These are phyloP conservation scores for Ptychodera flava DNA, from an alignment of 35 echinoderm and acorn worm genomes.

Conservation along the genomic window DNA sequence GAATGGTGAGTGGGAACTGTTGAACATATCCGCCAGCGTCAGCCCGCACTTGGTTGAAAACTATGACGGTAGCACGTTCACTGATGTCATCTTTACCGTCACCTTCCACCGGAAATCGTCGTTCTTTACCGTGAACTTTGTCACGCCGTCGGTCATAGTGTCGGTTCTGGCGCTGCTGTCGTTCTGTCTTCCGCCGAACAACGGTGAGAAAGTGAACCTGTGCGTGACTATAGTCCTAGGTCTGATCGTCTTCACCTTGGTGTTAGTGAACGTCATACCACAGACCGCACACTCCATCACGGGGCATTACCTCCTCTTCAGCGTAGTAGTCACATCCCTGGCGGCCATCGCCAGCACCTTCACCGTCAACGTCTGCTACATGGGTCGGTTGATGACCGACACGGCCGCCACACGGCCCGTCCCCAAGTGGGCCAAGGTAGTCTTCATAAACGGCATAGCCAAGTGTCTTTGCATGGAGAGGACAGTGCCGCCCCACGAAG, in stretches of 20 bases:
- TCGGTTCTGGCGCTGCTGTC: slow-evolving; percentile 77
- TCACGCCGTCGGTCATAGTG: slow-evolving; percentile 75
- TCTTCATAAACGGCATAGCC: neutral
- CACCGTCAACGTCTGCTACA: neutral
- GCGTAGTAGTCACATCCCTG: slow-evolving; percentile 29
- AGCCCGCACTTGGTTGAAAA: slow-evolving; percentile 58
- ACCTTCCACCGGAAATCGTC: slow-evolving; percentile 81
- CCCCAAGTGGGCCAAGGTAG: neutral
- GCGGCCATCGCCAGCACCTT: neutral
- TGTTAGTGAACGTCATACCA: slow-evolving; percentile 86
- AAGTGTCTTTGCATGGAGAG: neutral
- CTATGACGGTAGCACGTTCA: slow-evolving; percentile 56
- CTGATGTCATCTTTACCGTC: slow-evolving; percentile 82
- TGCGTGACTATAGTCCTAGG: slow-evolving; percentile 92
- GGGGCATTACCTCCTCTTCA: slow-evolving; percentile 84
- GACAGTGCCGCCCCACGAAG: neutral
- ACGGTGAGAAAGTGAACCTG: slow-evolving; percentile 80
- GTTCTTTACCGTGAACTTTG: slow-evolving; percentile 93
- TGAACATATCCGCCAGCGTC: slow-evolving; percentile 59
- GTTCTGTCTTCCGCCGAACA: slow-evolving; percentile 85
- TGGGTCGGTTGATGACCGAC: neutral
- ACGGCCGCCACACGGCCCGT: neutral
- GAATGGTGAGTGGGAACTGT: slow-evolving; percentile 89
- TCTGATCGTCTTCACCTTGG: slow-evolving; percentile 89
- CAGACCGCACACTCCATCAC: slow-evolving; percentile 77